Evolutionary conservation across 2,113 vertebrate species (phyloP).

Genomic region (Tretioscincus oriximinensis): DNA sequence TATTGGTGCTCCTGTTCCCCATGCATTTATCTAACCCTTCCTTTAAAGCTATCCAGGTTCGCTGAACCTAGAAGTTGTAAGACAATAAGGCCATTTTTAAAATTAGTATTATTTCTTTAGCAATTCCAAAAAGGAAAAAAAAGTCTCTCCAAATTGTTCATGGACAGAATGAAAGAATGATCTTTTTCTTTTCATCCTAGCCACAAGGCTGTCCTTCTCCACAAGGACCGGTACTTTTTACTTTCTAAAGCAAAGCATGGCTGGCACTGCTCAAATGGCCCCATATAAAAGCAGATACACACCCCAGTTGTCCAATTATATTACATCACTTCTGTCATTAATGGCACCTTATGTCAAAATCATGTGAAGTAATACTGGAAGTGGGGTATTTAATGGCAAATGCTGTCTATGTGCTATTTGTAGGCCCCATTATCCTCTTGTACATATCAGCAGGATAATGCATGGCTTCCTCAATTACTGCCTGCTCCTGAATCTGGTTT

Average conservation of each 20-base stretch:
- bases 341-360: neutral
- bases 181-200: neutral
- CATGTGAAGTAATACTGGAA: neutral
- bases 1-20: no score
- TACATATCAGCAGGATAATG: neutral
- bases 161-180: neutral
- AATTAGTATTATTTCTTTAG: neutral
- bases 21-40: no score
- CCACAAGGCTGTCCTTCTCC: neutral
- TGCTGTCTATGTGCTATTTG: neutral
- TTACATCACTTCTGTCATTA: neutral
- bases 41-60: no score
- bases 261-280: neutral
- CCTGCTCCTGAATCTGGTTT: neutral
- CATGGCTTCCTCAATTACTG: neutral
- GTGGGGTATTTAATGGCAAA: neutral
- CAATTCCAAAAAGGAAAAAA: neutral
- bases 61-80: neutral
- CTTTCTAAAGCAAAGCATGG: neutral
- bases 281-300: neutral
- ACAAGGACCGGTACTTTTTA: no score
- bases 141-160: neutral
- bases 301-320: neutral
- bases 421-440: neutral
- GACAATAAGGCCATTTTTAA: neutral